phyloP scores from a whole-genome alignment of 1,140 invertebrate species.

The Drosophila jambulina region DNA sequence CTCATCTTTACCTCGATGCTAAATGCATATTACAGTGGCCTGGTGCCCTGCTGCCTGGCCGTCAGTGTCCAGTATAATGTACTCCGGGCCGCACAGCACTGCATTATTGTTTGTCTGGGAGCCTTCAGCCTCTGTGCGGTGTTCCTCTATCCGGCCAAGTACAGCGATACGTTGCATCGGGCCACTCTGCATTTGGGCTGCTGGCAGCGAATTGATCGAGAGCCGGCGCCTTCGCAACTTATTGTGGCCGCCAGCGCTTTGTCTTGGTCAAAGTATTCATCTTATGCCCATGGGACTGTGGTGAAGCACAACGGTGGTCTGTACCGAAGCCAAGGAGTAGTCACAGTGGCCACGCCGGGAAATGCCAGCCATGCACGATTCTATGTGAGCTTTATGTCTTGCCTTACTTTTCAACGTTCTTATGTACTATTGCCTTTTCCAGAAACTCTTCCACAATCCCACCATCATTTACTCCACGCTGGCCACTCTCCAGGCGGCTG shows the following conservation, averaged over 20 bases:
- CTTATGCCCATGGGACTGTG: constrained; percentile 92
- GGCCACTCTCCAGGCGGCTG: constrained; percentile 89
- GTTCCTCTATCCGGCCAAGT: constrained; percentile 90
- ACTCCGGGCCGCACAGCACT: constrained; percentile 93
- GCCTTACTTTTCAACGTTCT: background rate
- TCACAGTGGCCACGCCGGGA: constrained; percentile 92
- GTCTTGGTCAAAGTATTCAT: constrained; percentile 89
- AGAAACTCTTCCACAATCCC: constrained; percentile 96
- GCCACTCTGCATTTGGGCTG: constrained; percentile 95
- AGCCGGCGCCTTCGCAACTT: constrained; percentile 51
- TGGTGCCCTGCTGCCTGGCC: constrained; percentile 95
- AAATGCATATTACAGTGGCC: constrained; percentile 96
- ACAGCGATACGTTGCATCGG: constrained; percentile 95
- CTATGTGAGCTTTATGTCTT: constrained; percentile 89
- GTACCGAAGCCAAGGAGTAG: constrained; percentile 92
- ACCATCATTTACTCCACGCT: constrained; percentile 91
- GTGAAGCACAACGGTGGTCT: constrained; percentile 92
- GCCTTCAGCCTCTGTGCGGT: constrained; percentile 92
- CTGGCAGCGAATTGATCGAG: constrained; percentile 89
- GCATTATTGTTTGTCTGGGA: constrained; percentile 92
- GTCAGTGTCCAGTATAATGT: constrained; percentile 95
- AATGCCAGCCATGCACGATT: constrained; percentile 93
- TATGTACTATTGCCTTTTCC: constrained; percentile 61
- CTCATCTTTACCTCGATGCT: constrained; percentile 95
- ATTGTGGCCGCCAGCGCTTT: constrained; percentile 65